Conservation (phyloP, 2,888 invertebrate genomes). For the Blomia tropicalis region DNA sequence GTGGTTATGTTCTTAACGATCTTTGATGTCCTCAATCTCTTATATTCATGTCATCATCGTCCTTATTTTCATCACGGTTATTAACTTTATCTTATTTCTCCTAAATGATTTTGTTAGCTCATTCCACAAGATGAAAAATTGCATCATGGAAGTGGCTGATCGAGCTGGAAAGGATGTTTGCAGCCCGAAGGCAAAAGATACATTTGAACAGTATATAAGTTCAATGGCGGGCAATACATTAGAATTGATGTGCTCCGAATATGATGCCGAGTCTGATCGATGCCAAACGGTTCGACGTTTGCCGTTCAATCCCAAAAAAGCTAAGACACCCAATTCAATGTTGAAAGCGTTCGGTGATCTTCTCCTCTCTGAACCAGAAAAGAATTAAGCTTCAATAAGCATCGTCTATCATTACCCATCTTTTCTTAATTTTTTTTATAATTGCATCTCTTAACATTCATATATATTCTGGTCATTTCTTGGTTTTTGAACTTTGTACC, state of each 20-base stretch:
- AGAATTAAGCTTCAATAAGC: too few species aligned
- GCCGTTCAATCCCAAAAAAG: not conserved
- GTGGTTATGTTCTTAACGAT: not conserved
- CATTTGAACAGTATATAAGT: conserved; percentile 7
- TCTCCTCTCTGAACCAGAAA: not conserved
- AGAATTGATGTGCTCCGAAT: conserved; percentile 19
- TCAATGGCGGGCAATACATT: conserved; percentile 19
- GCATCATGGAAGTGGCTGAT: not conserved
- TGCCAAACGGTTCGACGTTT: not conserved
- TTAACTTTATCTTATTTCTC: not conserved
- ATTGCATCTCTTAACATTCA: too few species aligned
- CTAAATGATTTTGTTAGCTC: too few species aligned
- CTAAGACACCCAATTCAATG: not conserved
- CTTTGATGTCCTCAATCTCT: not conserved
- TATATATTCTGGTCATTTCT: too few species aligned
- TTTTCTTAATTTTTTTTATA: too few species aligned
- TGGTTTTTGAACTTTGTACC: too few species aligned
- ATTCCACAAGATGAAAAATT: conserved; percentile 7
- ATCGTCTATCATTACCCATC: too few species aligned
- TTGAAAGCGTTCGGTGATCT: not conserved
- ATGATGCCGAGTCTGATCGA: conserved; percentile 17
- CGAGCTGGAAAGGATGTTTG: not conserved
- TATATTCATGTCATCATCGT: not conserved
- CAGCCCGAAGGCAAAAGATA: not conserved
- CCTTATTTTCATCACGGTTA: too few species aligned